phyloP scores from a whole-genome alignment of 2,113 vertebrate genomes.

The Pseudopodoces humilis region DNA sequence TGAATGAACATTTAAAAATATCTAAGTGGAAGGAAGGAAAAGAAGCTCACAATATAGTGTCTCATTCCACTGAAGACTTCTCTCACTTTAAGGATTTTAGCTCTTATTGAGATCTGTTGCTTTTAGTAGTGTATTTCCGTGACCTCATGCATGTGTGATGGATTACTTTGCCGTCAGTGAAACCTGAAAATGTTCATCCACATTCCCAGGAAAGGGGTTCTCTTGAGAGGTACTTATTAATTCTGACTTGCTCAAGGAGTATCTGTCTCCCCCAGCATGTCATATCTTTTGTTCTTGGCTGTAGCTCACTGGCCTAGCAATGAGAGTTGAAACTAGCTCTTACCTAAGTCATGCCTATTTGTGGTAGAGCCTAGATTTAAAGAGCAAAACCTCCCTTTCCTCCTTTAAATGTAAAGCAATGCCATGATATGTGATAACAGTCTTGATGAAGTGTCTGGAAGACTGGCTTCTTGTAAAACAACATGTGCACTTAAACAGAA shows the following conservation, averaged over 20 bases:
- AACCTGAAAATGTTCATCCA: not conserved
- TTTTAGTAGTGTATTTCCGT: not conserved
- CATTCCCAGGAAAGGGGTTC: not conserved
- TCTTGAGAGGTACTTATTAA: not conserved
- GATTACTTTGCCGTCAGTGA: not conserved
- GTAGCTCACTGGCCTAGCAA: not conserved
- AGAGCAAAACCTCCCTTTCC: not conserved
- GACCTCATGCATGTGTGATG: not conserved
- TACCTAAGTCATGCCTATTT: not conserved
- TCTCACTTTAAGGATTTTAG: not conserved
- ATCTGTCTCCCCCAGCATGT: not conserved
- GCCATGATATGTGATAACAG: not conserved
- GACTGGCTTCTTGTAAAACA: not conserved
- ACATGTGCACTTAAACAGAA: not conserved
- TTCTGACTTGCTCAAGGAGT: not conserved
- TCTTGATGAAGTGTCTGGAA: not conserved
- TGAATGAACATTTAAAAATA: not conserved
- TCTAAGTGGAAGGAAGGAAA: not conserved
- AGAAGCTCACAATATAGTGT: not conserved
- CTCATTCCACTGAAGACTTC: not conserved
- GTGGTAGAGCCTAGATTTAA: not conserved
- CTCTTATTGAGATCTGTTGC: not conserved
- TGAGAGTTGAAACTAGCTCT: not conserved
- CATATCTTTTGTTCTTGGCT: not conserved
- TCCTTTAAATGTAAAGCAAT: slow-evolving; percentile 2